These are phyloP conservation scores for Hepsetus odoe DNA, from an alignment of 2,113 vertebrate species.

Conservation along the genomic window DNA sequence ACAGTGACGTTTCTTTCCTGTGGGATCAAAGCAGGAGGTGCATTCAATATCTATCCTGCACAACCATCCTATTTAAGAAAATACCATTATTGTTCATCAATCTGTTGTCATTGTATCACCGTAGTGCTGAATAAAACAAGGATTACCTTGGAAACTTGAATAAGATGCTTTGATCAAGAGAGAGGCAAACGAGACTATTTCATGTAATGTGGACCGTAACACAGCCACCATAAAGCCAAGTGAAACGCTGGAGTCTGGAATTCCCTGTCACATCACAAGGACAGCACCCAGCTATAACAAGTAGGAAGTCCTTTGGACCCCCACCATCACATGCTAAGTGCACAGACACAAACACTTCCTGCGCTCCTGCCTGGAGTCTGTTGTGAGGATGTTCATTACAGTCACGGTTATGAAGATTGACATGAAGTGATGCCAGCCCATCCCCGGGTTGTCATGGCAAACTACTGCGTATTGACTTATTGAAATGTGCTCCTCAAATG, in stretches of 20 bases:
- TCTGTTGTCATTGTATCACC: background rate
- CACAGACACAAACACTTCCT: constrained; percentile 14
- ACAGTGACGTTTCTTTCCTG: constrained; percentile 9
- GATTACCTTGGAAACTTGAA: background rate
- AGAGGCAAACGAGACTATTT: background rate
- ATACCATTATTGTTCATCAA: background rate
- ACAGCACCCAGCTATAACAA: constrained; percentile 5
- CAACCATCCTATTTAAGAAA: background rate
- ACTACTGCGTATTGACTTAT: constrained; percentile 55
- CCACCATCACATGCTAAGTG: background rate
- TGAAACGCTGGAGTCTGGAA: background rate
- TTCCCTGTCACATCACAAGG: background rate
- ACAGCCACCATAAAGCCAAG: background rate
- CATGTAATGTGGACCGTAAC: background rate
- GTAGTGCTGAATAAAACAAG: background rate
- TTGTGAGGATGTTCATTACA: constrained; percentile 31
- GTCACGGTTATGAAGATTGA: constrained; percentile 45
- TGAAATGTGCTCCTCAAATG: constrained; percentile 58
- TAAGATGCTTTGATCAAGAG: background rate
- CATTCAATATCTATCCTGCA: background rate
- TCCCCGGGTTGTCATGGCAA: constrained; percentile 30
- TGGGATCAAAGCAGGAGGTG: constrained; percentile 10
- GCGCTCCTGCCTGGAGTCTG: background rate
- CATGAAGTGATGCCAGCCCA: constrained; percentile 11
- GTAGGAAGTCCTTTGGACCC: constrained; percentile 14